Conservation (phyloP, 2,797 vertebrate genomes). For the Antennarius maculatus region DNA sequence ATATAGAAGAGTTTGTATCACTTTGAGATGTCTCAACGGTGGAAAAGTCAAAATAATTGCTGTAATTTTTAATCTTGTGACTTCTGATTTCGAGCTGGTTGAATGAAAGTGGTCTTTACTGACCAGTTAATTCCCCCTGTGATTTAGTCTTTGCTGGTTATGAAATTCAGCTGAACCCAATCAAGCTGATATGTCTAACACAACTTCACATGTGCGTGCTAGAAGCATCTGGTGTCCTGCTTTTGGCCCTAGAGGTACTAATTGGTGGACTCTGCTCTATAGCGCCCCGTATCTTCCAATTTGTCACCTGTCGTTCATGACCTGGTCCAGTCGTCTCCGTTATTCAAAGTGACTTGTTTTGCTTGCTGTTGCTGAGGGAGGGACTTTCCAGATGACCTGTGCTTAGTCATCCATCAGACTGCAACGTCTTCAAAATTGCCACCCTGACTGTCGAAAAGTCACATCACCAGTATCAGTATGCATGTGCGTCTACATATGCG, state of each 20-base stretch:
- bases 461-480: conserved; percentile 50
- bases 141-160: neutral
- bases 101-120: neutral
- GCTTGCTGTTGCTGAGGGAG: conserved; percentile 59
- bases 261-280: neutral
- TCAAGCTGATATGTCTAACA: too few species aligned
- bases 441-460: conserved; percentile 40
- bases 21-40: conserved; percentile 4
- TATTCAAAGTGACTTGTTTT: conserved; percentile 50
- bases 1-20: conserved; percentile 35
- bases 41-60: conserved; percentile 33
- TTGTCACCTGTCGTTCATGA: conserved; percentile 62
- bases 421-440: conserved; percentile 64
- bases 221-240: too few species aligned
- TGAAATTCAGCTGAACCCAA: too few species aligned
- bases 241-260: too few species aligned
- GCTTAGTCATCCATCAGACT: conserved; percentile 66
- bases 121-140: neutral
- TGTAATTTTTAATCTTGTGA: conserved; percentile 2
- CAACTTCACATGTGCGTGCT: too few species aligned
- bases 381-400: conserved; percentile 50
- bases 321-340: conserved; percentile 59
- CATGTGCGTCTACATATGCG: conserved; percentile 41
- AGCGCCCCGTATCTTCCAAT: conserved; percentile 16
- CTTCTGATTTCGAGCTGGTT: neutral